Percentiles rank a stretch among this genome's conserved stretches.
Evolutionary conservation across 1,140 invertebrate genomes (phyloP).

Genomic region (Leptoteleia sp.): DNA sequence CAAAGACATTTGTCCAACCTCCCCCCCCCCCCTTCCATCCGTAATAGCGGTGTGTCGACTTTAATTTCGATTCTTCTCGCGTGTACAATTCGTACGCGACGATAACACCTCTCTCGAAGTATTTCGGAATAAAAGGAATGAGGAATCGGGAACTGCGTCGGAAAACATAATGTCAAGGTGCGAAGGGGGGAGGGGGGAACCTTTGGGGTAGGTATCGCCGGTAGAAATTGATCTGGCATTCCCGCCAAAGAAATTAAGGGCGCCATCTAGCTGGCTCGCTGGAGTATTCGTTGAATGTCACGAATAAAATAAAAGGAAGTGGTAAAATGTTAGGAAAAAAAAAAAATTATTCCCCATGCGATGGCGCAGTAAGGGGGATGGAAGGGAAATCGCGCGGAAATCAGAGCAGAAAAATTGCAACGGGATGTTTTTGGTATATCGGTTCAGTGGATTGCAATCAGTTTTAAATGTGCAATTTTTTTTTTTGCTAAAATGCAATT

Average conservation of each 20-base stretch:
- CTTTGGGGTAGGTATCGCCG: too few species aligned
- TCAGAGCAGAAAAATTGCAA: too few species aligned
- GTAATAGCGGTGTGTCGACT: slow-evolving; percentile 29
- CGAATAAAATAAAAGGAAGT: slow-evolving; percentile 9
- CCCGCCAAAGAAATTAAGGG: slow-evolving; percentile 21
- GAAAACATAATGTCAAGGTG: slow-evolving; percentile 43
- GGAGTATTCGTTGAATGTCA: slow-evolving; percentile 6
- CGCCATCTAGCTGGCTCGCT: slow-evolving; percentile 16
- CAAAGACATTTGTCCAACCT: slow-evolving; percentile 47
- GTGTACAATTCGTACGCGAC: slow-evolving; percentile 57
- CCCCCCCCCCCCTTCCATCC: not conserved
- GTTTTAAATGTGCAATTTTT: too few species aligned
- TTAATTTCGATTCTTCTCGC: slow-evolving; percentile 66
- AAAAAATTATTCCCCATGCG: too few species aligned
- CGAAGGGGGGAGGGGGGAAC: slow-evolving; percentile 38
- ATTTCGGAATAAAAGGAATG: slow-evolving; percentile 57
- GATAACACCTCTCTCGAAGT: slow-evolving; percentile 53
- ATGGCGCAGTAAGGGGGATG: too few species aligned
- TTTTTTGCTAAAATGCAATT: too few species aligned
- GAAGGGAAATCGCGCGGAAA: too few species aligned
- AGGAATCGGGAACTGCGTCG: slow-evolving; percentile 41
- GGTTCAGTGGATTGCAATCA: too few species aligned
- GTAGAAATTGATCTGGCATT: slow-evolving; percentile 51
- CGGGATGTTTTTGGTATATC: too few species aligned
- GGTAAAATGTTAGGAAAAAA: not conserved